Evolutionary conservation across 2,797 vertebrate species (phyloP), one percentile per base, ranked within the genome.

Genomic region (Melanogrammus aeglefinus): DNA sequence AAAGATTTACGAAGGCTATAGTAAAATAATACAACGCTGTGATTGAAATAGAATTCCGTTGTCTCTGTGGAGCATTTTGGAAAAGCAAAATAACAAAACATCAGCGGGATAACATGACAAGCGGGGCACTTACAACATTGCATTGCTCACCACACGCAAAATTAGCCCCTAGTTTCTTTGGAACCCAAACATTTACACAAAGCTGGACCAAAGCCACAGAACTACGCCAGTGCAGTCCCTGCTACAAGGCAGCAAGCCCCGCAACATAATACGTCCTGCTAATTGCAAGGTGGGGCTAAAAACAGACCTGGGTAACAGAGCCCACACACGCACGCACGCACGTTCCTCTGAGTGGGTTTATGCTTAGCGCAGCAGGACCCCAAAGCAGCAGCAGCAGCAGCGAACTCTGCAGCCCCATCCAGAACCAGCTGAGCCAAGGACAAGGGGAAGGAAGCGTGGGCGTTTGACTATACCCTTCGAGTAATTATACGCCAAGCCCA

Each of bases 401-500:
- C 51, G 18, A 63, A 63, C 57, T 24, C 57, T 63, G n/a, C 78
- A 70, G 81, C 47, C 66, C 63, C 77, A 76, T 85, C 85, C 79
- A 78, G 77, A 75, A 80, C 38, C 84, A 86, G 86, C 82, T 83
- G 75, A 88, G 82, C 78, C 84, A 81, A 83, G 81, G 84, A 81
- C 86, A 71, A 75, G 0, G 14, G 27, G 39, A 76, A 24, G 57
- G 80, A 84, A 83, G 81, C 51, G 84, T 76, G 75, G 83, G 82
- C 69, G 86, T 85, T 69, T 86, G 81, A 87, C 87, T 89, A 63
- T 24, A 77, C 81, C 80, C 81, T 87, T 83, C 79, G 83, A 80
- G 82, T 91, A 91, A 94, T 93, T 90, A 90, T 78, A 89, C 79
- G 80, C 86, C 87, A 66, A 31, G 87, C 86, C 83, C 77, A 82